These are phyloP conservation scores for Pardosa pseudoannulata DNA, from an alignment of 2,888 invertebrate genomes.

Conservation along the genomic window DNA sequence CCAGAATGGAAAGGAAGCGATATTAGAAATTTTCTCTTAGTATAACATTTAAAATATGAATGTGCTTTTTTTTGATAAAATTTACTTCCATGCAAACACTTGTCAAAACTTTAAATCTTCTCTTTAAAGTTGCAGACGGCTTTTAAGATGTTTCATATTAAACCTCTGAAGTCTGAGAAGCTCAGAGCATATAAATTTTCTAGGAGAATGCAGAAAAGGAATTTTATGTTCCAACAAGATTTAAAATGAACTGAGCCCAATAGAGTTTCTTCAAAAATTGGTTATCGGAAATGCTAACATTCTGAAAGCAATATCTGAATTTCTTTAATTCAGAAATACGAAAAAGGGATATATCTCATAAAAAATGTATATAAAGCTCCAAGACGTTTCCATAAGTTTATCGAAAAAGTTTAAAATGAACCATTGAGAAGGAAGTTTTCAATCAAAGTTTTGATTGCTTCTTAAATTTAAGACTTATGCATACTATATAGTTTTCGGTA, in stretches of 20 bases:
- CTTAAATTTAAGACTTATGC: background rate
- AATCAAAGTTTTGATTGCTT: background rate
- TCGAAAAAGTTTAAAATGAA: background rate
- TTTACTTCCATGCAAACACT: background rate
- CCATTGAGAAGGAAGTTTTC: background rate
- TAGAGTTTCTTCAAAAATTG: background rate
- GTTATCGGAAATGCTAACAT: background rate
- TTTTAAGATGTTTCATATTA: background rate
- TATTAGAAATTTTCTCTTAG: background rate
- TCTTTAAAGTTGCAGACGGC: background rate
- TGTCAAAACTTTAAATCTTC: background rate
- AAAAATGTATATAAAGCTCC: background rate
- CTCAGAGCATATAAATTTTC: background rate
- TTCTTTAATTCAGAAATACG: background rate
- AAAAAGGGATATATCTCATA: background rate
- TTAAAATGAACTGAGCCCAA: conserved; percentile 9
- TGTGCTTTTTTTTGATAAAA: background rate
- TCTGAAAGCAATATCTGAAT: background rate
- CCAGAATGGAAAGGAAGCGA: no score
- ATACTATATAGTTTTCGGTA: no score
- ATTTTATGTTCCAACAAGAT: conserved; percentile 4
- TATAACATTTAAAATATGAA: background rate
- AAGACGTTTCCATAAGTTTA: background rate
- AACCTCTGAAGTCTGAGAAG: background rate
- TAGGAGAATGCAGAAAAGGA: background rate